Base-by-base conservation (phyloP, 2,797 vertebrate species). In the Gorsachius magnificus region DNA sequence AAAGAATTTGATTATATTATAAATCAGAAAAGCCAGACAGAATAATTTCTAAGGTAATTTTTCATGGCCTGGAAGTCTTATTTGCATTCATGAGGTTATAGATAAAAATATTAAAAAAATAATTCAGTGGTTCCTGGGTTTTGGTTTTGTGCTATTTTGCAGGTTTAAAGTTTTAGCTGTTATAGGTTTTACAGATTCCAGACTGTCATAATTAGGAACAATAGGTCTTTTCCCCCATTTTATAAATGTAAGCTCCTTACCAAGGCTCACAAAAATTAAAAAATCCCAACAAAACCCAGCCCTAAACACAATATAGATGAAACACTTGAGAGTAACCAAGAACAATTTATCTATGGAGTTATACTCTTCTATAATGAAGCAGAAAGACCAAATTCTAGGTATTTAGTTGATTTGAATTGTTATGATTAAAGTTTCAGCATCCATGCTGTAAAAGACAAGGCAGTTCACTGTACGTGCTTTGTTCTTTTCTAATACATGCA, bases 1-100 rank as follows among this genome's bases (percentile, higher is more conserved):
- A 84, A 91, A 77, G 68, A 43, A 95, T 84, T 87, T 95, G 90
- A 85, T 96, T 94, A 76, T 80, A 93, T 97, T 86, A 68, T 88
- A 89, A 91, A 84, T 97, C 75, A 95, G 70, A 85, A 93, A 94
- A 96, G 60, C 61, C 79, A 92, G 86, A 90, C 91, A 86, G 90
- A 89, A 87, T 97, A 87, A 87, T 87, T 96, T 57, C 64, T n/a
- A n/a, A 79, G 69, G 56, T 54, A 77, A 56, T 63, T 86, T 93
- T 86, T 83, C 17, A 10, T 35, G 66, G 43, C 28, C 5, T 8
- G n/a, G 33, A 78, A 83, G 63, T 77, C 84, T 36, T 48, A 75
- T 93, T 95, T 97, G 87, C 75, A 71, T 96, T 90, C 0, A 3
- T 60, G 22, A 36, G 79, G 22, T 76, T 94, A 28, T 10, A 78